Evolutionary conservation across 2,113 vertebrate genomes (phyloP).

Genomic region (Pseudorectes ferrugineus): DNA sequence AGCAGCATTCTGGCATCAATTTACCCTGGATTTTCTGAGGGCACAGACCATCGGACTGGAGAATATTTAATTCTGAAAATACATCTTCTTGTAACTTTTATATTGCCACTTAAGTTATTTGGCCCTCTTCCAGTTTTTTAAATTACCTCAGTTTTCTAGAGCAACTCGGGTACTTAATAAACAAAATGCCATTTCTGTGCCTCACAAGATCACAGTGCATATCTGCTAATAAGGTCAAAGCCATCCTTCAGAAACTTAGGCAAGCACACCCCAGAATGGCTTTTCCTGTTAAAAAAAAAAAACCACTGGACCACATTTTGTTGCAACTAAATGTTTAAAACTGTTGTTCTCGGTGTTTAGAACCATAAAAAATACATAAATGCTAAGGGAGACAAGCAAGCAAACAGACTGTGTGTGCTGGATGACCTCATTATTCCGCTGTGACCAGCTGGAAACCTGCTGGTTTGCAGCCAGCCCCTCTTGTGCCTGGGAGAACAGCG

Average conservation of each 20-base stretch:
- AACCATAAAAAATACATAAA: conserved; percentile 56
- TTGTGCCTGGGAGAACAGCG: background rate
- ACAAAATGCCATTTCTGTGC: background rate
- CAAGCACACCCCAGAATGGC: background rate
- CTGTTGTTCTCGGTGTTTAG: conserved; percentile 14
- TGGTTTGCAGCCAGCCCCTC: background rate
- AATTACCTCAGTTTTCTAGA: background rate
- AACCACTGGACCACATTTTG: background rate
- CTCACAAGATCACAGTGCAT: background rate
- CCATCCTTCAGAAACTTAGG: background rate
- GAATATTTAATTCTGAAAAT: background rate
- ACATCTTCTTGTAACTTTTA: background rate
- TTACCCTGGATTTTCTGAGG: background rate
- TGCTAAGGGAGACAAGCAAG: conserved; percentile 5
- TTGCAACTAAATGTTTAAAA: conserved; percentile 37
- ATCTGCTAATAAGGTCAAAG: background rate
- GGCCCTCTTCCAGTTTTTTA: background rate
- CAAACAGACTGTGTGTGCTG: background rate
- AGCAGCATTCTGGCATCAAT: background rate
- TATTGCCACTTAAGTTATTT: background rate
- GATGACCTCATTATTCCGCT: background rate
- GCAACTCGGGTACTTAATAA: background rate
- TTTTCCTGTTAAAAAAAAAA: background rate
- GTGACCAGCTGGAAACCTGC: conserved; percentile 18
- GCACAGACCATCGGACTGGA: background rate